These are phyloP conservation scores for Galaxea fascicularis DNA, from an alignment of 92 coral and sea anemone species.

Conservation along the genomic window DNA sequence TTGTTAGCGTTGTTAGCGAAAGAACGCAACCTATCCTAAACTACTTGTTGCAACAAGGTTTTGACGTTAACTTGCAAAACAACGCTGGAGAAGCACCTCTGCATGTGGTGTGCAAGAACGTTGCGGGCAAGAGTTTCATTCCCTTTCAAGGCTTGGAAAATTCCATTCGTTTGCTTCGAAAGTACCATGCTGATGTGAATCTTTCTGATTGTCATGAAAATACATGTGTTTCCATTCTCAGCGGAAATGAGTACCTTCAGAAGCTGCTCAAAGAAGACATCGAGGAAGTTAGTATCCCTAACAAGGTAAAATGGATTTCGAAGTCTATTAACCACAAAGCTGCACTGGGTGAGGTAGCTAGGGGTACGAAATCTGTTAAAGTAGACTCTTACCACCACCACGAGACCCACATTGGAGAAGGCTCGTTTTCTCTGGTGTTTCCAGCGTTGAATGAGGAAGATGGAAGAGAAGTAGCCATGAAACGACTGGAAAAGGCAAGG, in stretches of 20 bases:
- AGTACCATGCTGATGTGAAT: constrained; percentile 22
- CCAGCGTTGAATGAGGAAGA: constrained; percentile 62
- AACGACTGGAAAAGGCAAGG: constrained; percentile 58
- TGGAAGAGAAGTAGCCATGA: constrained; percentile 75
- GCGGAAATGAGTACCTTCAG: constrained; percentile 16
- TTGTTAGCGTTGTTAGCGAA: background rate
- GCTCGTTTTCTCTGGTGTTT: constrained; percentile 54
- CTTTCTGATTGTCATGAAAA: constrained; percentile 8
- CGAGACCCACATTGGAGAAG: constrained; percentile 40
- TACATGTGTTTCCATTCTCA: constrained; percentile 18
- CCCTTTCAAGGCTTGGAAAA: background rate
- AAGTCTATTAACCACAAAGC: constrained; percentile 31
- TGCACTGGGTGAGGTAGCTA: constrained; percentile 40
- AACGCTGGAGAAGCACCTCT: constrained; percentile 1
- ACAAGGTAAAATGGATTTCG: constrained; percentile 46
- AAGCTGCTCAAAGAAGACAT: constrained; percentile 19
- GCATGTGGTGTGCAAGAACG: background rate
- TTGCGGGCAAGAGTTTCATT: background rate
- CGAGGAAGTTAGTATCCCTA: constrained; percentile 10
- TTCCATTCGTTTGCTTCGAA: constrained; percentile 28
- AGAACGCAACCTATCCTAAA: background rate
- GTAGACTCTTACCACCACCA: constrained; percentile 40
- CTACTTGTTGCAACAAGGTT: background rate
- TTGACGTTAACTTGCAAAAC: background rate
- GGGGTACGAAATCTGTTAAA: constrained; percentile 5